These are phyloP conservation scores for Aporophyla lueneburgensis DNA, from an alignment of 2,888 invertebrate species.

Conservation along the genomic window DNA sequence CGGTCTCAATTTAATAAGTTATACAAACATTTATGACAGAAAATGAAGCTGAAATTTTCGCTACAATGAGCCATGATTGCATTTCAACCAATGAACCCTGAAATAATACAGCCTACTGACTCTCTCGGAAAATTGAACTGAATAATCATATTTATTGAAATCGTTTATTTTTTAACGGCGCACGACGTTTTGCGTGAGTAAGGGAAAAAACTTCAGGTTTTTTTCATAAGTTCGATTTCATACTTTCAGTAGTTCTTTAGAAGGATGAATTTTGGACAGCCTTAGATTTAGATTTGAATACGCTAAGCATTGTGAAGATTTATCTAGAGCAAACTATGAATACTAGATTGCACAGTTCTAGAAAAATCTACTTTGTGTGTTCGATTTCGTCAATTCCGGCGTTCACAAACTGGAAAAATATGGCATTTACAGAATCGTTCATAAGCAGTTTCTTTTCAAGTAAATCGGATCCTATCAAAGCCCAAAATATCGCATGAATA, in stretches of 20 bases:
- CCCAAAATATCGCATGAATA: background rate
- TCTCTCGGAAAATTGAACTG: conserved; percentile 45
- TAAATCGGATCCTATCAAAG: background rate
- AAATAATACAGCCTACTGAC: conserved; percentile 42
- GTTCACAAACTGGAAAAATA: background rate
- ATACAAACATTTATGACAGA: conserved; percentile 30
- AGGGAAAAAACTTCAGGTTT: background rate
- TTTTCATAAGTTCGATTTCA: background rate
- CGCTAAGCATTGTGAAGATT: background rate
- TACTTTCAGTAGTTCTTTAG: background rate
- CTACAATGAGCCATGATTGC: conserved; percentile 53
- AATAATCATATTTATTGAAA: conserved; percentile 35
- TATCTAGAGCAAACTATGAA: background rate
- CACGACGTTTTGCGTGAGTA: background rate
- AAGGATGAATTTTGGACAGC: background rate
- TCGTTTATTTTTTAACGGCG: conserved; percentile 13
- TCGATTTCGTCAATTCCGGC: background rate
- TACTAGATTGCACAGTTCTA: background rate
- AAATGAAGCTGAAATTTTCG: conserved; percentile 24
- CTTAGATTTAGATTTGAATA: too few species aligned
- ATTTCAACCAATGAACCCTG: conserved; percentile 33
- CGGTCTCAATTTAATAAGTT: conserved; percentile 15
- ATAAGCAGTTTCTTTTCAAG: background rate
- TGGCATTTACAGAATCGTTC: background rate
- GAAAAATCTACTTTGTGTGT: background rate